These are phyloP conservation scores for Sinopyrophorus schimmeli DNA, from an alignment of 2,888 invertebrate species.

Conservation along the genomic window DNA sequence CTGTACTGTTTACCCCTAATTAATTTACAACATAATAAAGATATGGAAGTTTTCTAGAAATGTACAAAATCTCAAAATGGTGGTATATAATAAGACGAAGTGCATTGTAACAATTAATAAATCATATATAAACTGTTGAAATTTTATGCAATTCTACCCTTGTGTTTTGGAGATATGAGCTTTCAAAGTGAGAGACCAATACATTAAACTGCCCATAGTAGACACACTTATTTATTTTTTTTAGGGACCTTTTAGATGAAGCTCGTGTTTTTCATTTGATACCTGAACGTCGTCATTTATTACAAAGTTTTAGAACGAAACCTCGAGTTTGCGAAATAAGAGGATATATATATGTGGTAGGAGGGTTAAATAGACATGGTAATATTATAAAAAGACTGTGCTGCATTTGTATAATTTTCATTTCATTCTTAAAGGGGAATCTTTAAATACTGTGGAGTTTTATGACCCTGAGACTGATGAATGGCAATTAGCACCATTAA, in stretches of 20 bases:
- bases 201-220: too few relatives aligned
- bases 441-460: constrained; percentile 81
- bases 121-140: neutral
- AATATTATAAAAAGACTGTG: constrained; percentile 19
- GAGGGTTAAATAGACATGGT: constrained; percentile 81
- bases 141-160: too few relatives aligned
- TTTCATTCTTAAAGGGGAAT: constrained; percentile 61
- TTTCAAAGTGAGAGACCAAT: too few relatives aligned
- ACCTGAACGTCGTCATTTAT: constrained; percentile 77
- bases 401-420: constrained; percentile 1
- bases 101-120: neutral
- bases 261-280: constrained; percentile 86
- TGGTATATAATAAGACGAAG: too few relatives aligned
- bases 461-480: constrained; percentile 71
- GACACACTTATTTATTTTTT: too few relatives aligned
- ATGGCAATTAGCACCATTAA: constrained; percentile 79
- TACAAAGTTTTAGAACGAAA: constrained; percentile 76
- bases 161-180: too few relatives aligned
- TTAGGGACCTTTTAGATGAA: constrained; percentile 80
- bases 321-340: constrained; percentile 76
- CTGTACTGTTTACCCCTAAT: too few relatives aligned
- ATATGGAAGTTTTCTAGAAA: too few relatives aligned
- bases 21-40: too few relatives aligned
- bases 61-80: too few relatives aligned
- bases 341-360: constrained; percentile 85